These are phyloP conservation scores for Rostratula benghalensis DNA, from an alignment of 2,113 vertebrate species.

Conservation along the genomic window DNA sequence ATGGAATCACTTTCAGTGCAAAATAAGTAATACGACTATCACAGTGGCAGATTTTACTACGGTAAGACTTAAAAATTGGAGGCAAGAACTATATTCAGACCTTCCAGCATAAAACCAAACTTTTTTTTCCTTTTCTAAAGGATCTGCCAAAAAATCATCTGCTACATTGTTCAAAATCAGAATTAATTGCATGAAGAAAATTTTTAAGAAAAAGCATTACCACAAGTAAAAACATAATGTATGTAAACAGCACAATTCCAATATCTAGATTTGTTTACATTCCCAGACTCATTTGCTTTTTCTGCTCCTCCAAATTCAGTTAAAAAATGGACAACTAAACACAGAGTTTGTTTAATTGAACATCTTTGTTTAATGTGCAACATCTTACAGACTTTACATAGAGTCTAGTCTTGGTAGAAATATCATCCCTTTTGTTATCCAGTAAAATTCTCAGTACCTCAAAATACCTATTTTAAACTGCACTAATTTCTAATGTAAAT, in stretches of 20 bases:
- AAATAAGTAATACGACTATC: not conserved
- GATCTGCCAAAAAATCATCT: not conserved
- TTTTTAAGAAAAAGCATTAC: not conserved
- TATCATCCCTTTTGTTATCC: not conserved
- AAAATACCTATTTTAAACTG: not conserved
- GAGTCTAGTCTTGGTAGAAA: not conserved
- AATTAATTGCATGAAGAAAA: not conserved
- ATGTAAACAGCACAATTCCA: not conserved
- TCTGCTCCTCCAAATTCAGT: not conserved
- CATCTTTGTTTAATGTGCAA: not conserved
- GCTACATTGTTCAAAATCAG: not conserved
- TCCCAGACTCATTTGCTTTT: not conserved
- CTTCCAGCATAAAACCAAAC: not conserved
- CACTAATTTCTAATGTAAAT: not conserved
- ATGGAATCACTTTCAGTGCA: too few species aligned
- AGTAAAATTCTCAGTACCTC: not conserved
- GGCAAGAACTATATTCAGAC: not conserved
- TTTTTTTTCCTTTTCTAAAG: not conserved
- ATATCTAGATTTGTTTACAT: not conserved
- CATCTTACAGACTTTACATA: not conserved
- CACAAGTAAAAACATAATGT: not conserved
- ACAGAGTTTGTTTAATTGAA: not conserved
- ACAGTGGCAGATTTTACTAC: not conserved
- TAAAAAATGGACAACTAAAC: not conserved
- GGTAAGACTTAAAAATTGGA: not conserved